phyloP scores from a whole-genome alignment of 2,797 vertebrate species.

The Geotria australis region DNA sequence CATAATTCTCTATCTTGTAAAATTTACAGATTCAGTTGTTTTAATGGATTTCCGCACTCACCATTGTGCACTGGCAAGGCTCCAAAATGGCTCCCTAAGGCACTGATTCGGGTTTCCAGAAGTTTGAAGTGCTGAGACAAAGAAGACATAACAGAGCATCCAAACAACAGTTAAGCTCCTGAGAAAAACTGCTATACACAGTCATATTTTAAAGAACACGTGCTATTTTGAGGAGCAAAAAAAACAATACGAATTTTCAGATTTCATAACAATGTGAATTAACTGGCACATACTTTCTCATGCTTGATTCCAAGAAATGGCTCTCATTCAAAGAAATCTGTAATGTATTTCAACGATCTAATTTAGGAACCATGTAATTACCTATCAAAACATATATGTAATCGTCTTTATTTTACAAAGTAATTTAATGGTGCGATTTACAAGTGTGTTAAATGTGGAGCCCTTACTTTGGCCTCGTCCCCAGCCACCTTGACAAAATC shows the following conservation, averaged over 20 bases:
- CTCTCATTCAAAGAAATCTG: background rate
- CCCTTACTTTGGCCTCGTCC: slow-evolving; percentile 15
- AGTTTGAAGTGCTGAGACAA: slow-evolving; percentile 11
- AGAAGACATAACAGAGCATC: too few relatives aligned
- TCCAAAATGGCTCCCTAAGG: slow-evolving; percentile 13
- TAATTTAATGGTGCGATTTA: too few relatives aligned
- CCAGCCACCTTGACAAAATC: slow-evolving; percentile 18
- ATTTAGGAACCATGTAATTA: background rate
- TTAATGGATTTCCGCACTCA: slow-evolving; percentile 1
- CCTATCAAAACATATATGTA: too few relatives aligned
- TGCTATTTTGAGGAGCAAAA: background rate
- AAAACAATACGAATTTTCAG: background rate
- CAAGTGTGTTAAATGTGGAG: too few relatives aligned
- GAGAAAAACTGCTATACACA: too few relatives aligned
- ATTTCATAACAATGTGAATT: too few relatives aligned
- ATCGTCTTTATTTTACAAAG: too few relatives aligned
- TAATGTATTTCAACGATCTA: background rate
- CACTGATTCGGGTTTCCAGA: slow-evolving; percentile 10
- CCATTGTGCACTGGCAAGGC: slow-evolving; percentile 15
- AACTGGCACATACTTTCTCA: too few relatives aligned
- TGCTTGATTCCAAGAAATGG: too few relatives aligned
- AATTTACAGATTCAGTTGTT: too few relatives aligned
- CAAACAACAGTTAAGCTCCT: background rate
- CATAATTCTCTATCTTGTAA: too few relatives aligned
- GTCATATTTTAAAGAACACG: too few relatives aligned